phyloP scores from a whole-genome alignment of 2,797 vertebrate genomes.

The Lepus oiostolus region DNA sequence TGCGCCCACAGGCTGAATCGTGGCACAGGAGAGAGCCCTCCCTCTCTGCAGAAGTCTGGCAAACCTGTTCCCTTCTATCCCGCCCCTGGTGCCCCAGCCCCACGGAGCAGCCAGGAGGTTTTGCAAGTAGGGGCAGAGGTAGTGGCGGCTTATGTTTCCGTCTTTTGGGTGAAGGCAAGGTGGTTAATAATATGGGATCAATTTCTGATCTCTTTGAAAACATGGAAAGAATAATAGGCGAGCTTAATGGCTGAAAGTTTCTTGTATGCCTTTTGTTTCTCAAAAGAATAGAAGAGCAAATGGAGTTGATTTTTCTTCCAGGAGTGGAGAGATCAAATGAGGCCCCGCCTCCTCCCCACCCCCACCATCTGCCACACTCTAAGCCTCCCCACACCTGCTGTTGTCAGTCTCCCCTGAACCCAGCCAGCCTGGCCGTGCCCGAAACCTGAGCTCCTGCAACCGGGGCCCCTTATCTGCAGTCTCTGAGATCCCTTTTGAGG shows the following conservation, averaged over 20 bases:
- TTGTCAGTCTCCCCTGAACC: conserved; percentile 74
- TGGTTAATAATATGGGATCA: conserved; percentile 43
- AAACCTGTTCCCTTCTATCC: conserved; percentile 16
- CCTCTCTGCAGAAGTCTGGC: neutral
- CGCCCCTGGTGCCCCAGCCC: neutral
- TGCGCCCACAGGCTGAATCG: conserved; percentile 44
- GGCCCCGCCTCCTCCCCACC: neutral
- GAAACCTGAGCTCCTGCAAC: conserved; percentile 77
- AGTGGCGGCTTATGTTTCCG: no score
- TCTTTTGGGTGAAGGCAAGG: neutral
- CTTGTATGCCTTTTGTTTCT: conserved; percentile 76
- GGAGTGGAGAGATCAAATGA: conserved; percentile 71
- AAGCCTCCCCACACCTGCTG: conserved; percentile 74
- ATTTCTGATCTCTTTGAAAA: conserved; percentile 72
- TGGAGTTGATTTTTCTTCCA: conserved; percentile 74
- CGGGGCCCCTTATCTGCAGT: conserved; percentile 76
- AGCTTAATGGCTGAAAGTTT: conserved; percentile 67
- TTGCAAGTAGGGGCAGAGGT: neutral
- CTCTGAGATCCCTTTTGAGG: conserved; percentile 72
- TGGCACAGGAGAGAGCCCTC: conserved; percentile 27
- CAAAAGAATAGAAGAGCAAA: conserved; percentile 73
- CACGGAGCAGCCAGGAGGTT: neutral
- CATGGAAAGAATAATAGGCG: conserved; percentile 62
- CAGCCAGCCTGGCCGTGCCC: conserved; percentile 37
- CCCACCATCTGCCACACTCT: neutral